Evolutionary conservation across 2,888 invertebrate species (phyloP).

Genomic region (Tortricodes alternella): DNA sequence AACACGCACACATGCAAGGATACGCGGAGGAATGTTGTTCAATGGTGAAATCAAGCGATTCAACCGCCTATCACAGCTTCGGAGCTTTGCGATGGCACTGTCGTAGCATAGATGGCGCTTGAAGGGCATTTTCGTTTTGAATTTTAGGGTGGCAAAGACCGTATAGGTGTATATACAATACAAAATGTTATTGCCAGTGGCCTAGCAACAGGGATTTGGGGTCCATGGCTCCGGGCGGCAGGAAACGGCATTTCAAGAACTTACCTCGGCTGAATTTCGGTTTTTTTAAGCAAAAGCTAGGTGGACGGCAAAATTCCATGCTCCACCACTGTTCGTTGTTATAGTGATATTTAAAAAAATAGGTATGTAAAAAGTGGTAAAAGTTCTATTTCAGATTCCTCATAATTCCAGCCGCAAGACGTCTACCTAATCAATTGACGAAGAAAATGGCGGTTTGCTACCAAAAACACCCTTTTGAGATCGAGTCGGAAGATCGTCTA

Average conservation of each 20-base stretch:
- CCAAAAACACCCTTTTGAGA: constrained; percentile 78
- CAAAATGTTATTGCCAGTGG: not conserved
- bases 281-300: too few relatives aligned
- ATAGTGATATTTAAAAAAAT: too few relatives aligned
- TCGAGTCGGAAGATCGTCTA: constrained; percentile 79
- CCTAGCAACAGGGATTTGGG: too few relatives aligned
- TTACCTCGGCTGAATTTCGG: too few relatives aligned
- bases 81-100: constrained; percentile 53
- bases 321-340: too few relatives aligned
- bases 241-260: too few relatives aligned
- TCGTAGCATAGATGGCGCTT: constrained; percentile 67
- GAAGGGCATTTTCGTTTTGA: constrained; percentile 50
- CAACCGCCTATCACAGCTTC: constrained; percentile 74
- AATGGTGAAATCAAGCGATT: constrained; percentile 81
- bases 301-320: too few relatives aligned
- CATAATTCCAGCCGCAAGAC: too few relatives aligned
- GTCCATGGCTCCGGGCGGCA: too few relatives aligned
- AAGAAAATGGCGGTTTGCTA: constrained; percentile 62
- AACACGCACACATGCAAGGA: constrained; percentile 67
- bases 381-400: too few relatives aligned
- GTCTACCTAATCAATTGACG: too few relatives aligned
- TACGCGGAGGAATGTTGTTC: constrained; percentile 82
- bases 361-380: too few relatives aligned
- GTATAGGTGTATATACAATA: not conserved
- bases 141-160: constrained; percentile 19